These are phyloP conservation scores for Ectemnius continuus DNA, from an alignment of 2,888 invertebrate species.

Conservation along the genomic window DNA sequence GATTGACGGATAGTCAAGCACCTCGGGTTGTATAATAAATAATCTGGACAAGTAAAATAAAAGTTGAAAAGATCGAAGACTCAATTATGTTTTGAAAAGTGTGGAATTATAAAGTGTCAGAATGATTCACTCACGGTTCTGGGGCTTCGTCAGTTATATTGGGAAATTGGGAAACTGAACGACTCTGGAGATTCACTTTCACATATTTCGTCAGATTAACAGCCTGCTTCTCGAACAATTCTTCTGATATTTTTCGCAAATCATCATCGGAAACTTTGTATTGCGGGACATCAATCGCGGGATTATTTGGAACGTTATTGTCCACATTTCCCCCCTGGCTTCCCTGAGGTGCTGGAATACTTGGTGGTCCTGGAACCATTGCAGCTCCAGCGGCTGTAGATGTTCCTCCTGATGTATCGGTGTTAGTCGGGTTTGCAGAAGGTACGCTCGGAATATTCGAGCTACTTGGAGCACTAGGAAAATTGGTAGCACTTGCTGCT, in stretches of 20 bases:
- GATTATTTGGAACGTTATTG: conserved; percentile 12
- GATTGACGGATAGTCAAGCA: conserved; percentile 64
- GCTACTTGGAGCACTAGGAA: conserved; percentile 11
- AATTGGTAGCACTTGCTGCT: conserved; percentile 15
- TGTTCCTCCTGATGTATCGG: not conserved
- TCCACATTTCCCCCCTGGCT: not conserved
- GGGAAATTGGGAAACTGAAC: conserved; percentile 27
- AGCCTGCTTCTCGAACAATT: conserved; percentile 65
- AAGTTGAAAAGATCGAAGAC: not conserved
- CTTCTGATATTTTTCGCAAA: conserved; percentile 67
- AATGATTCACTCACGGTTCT: conserved; percentile 59
- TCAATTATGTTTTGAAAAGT: not conserved
- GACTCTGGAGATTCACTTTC: conserved; percentile 66
- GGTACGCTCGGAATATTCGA: not conserved
- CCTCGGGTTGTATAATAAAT: conserved; percentile 58
- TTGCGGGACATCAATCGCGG: conserved; percentile 14
- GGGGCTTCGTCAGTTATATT: conserved; percentile 64
- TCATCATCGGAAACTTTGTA: conserved; percentile 66
- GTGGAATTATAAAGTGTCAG: no score
- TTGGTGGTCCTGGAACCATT: conserved; percentile 1
- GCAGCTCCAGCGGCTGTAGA: not conserved
- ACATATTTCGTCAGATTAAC: conserved; percentile 58
- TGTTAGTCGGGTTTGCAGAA: not conserved
- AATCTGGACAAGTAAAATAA: conserved; percentile 54
- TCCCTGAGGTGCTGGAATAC: not conserved